Evolutionary conservation across 2,888 invertebrate species (phyloP).

Genomic region (Melipona beecheii): DNA sequence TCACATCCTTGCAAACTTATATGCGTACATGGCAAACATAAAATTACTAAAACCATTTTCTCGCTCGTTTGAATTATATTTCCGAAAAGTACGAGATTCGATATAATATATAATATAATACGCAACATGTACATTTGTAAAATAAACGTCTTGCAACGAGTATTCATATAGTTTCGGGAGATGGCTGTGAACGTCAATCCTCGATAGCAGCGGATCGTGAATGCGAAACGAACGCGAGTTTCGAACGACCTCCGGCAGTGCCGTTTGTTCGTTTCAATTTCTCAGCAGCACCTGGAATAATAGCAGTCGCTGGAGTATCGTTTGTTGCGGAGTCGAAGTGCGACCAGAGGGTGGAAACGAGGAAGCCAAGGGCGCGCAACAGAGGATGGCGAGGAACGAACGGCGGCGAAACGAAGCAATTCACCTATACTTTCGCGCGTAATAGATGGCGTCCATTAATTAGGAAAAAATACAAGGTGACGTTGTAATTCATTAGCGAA

Average conservation of each 20-base stretch:
- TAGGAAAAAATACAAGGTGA: conserved; percentile 75
- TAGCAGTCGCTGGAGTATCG: neutral
- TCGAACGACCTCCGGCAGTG: neutral
- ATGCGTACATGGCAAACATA: too few relatives aligned
- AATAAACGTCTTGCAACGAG: neutral
- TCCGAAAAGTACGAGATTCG: too few relatives aligned
- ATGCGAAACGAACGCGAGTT: neutral
- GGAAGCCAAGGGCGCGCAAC: neutral
- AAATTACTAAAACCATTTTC: too few relatives aligned
- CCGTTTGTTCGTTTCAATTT: conserved; percentile 22
- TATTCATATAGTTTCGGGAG: neutral
- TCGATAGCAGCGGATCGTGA: too few relatives aligned
- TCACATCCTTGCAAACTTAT: too few relatives aligned
- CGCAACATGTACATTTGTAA: too few relatives aligned
- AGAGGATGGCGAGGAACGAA: neutral
- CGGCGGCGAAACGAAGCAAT: conserved; percentile 30
- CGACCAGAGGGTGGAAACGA: neutral
- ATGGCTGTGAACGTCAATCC: neutral
- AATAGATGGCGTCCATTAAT: conserved; percentile 52
- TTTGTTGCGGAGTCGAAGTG: neutral
- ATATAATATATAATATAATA: too few relatives aligned
- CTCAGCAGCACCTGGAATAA: conserved; percentile 8
- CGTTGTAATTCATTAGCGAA: conserved; percentile 47
- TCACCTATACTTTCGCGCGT: conserved; percentile 18
- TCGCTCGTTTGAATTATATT: too few relatives aligned